phyloP scores from a whole-genome alignment of 2,797 vertebrate genomes.

The Tarsius wallacei region DNA sequence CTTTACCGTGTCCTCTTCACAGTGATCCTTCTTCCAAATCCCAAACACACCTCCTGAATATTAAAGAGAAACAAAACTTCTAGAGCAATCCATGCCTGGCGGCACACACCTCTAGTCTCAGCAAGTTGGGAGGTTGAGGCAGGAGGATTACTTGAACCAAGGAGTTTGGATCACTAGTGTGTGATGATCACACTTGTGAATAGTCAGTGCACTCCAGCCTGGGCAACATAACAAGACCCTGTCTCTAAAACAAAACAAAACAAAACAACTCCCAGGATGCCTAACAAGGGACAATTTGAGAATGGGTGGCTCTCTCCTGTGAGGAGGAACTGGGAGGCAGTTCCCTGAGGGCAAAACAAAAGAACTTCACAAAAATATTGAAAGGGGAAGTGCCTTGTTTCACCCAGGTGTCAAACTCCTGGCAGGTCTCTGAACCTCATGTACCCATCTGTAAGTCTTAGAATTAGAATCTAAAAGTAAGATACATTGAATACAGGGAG shows the following conservation, averaged over 20 bases:
- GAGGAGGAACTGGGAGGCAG: not conserved
- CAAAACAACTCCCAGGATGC: not conserved
- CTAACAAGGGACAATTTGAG: not conserved
- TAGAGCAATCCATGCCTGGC: not conserved
- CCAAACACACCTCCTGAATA: not conserved
- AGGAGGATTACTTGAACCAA: not conserved
- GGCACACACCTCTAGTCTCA: not conserved
- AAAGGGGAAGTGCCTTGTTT: not conserved
- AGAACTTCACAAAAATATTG: not conserved
- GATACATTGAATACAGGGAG: not conserved
- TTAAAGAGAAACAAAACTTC: not conserved
- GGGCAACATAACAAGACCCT: not conserved
- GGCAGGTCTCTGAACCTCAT: not conserved
- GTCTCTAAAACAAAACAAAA: not conserved
- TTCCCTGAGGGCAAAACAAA: not conserved
- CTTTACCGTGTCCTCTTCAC: not conserved
- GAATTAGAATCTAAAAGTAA: not conserved
- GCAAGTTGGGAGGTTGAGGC: not conserved
- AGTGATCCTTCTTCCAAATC: not conserved
- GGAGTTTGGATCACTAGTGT: not conserved
- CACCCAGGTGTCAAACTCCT: not conserved
- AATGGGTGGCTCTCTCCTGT: not conserved
- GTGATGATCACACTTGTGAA: too few species aligned
- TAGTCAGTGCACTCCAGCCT: not conserved
- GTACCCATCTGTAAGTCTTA: not conserved